Evolutionary conservation across 2,888 invertebrate species (phyloP), one percentile per base, ranked within the genome.

Genomic region (Tachina fera): DNA sequence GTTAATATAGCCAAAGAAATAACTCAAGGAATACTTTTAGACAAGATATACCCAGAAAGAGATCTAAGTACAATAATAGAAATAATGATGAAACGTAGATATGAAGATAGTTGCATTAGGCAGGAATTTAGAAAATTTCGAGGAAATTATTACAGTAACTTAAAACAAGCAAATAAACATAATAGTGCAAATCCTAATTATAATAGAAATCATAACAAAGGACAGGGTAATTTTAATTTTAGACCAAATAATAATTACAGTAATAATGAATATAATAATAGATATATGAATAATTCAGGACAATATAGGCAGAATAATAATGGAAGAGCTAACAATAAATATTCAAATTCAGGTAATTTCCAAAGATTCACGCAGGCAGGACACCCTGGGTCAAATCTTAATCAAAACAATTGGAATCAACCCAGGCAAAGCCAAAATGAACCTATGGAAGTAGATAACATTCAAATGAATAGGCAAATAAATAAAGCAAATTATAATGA

Each of bases 21-120:
- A n/a, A 83, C 67, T 13, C 83, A 77, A 19, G 70, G 70, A 70
- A 43, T 56, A 45, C 10, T 71, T 11, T n/a, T 81, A n/a, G 68
- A 83, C 8, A 83, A 83, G 56, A 83, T 83, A 45, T 82, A 82
- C 11, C 22, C 31, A 0, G 58, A 77, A 83, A 16, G 58, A 9
- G 41, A 83, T 31, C 9, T 82, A 70, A 61, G 31, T 0, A 70
- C 3, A 0, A 82, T 76, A 53, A 61, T 82, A 61, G 70, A 75
- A 6, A 61, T 70, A 14, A 70, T 75, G 74, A 74, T n/a, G n/a
- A 74, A 31, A n/a, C n/a, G n/a, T n/a, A n/a, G n/a, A n/a, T n/a
- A n/a, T n/a, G n/a, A n/a, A n/a, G n/a, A n/a, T n/a, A n/a, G n/a
- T n/a, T n/a, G n/a, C n/a, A n/a, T n/a, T n/a, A n/a, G n/a, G n/a